Evolutionary conservation across 2,888 invertebrate species (phyloP).

Genomic region (Drosophila limbata): DNA sequence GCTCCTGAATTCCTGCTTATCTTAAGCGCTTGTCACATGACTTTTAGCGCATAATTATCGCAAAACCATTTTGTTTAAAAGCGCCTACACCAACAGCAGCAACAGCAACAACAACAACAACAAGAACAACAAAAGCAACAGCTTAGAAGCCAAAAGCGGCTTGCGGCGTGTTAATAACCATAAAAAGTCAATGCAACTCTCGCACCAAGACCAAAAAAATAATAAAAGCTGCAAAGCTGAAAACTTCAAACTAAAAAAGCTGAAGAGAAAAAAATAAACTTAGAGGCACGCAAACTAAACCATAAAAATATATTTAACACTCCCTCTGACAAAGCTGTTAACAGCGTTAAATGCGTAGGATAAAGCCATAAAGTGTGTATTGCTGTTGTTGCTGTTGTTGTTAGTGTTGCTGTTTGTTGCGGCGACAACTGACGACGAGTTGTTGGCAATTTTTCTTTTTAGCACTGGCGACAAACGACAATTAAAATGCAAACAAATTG

Average conservation of each 20-base stretch:
- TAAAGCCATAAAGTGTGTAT: constrained; percentile 64
- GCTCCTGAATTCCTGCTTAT: constrained; percentile 47
- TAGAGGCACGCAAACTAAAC: constrained; percentile 70
- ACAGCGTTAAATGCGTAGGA: constrained; percentile 76
- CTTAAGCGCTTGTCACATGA: constrained; percentile 60
- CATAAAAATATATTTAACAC: constrained; percentile 77
- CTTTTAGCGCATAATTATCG: constrained; percentile 69
- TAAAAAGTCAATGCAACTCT: constrained; percentile 70
- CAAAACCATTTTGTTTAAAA: constrained; percentile 51
- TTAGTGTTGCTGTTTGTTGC: constrained; percentile 39
- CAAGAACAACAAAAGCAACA: constrained; percentile 35
- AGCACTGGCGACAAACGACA: constrained; percentile 73
- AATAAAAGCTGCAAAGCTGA: constrained; percentile 24
- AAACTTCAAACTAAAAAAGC: constrained; percentile 37
- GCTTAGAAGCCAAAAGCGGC: constrained; percentile 44
- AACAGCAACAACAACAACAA: constrained; percentile 24
- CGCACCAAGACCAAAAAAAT: constrained; percentile 40
- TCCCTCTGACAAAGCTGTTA: constrained; percentile 78
- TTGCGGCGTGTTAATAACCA: constrained; percentile 66
- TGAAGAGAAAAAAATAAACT: constrained; percentile 40
- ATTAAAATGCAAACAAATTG: constrained; percentile 78
- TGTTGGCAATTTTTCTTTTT: constrained; percentile 75
- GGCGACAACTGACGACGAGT: constrained; percentile 62
- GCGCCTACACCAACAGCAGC: constrained; percentile 33
- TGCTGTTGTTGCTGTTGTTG: constrained; percentile 34